These are phyloP conservation scores for Drosophila affinis DNA, from an alignment of 2,888 invertebrate genomes.

Conservation along the genomic window DNA sequence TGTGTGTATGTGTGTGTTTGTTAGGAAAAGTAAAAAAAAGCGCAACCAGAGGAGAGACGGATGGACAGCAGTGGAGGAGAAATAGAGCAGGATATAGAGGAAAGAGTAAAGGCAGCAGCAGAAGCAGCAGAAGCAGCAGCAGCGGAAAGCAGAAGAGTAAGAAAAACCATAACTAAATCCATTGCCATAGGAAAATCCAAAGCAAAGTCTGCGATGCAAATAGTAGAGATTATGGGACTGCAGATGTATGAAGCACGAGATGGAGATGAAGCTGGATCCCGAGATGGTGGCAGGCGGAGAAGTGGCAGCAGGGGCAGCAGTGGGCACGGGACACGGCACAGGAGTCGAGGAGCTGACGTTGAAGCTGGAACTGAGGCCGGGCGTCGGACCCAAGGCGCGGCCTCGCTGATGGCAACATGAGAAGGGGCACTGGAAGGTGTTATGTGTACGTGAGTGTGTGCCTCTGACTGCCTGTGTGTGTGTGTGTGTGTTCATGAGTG, in stretches of 20 bases:
- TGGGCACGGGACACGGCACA: neutral
- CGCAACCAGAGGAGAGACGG: conserved; percentile 58
- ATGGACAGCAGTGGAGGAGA: conserved; percentile 28
- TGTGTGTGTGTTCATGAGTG: conserved; percentile 4
- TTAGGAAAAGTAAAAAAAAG: conserved; percentile 54
- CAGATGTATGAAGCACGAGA: conserved; percentile 64
- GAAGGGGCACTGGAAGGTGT: conserved; percentile 50
- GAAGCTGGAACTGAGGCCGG: conserved; percentile 28
- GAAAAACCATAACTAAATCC: conserved; percentile 79
- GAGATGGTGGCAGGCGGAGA: conserved; percentile 12
- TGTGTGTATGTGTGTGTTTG: conserved; percentile 14
- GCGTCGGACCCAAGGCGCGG: conserved; percentile 33
- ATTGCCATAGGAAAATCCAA: conserved; percentile 76
- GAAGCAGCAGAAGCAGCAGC: no score
- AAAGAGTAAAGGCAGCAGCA: conserved; percentile 4
- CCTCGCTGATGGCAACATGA: conserved; percentile 8
- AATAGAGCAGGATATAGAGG: neutral
- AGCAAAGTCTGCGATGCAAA: conserved; percentile 80
- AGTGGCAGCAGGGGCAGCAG: no score
- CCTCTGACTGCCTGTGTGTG: conserved; percentile 14
- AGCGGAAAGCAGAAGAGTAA: conserved; percentile 54
- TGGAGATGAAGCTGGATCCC: conserved; percentile 23
- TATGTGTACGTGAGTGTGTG: conserved; percentile 38
- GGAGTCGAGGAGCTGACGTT: conserved; percentile 16
- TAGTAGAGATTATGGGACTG: conserved; percentile 76